Evolutionary conservation across 2,113 vertebrate species (phyloP), one percentile per base, ranked within the genome.

Genomic region (Neolamprologus ventralis): DNA sequence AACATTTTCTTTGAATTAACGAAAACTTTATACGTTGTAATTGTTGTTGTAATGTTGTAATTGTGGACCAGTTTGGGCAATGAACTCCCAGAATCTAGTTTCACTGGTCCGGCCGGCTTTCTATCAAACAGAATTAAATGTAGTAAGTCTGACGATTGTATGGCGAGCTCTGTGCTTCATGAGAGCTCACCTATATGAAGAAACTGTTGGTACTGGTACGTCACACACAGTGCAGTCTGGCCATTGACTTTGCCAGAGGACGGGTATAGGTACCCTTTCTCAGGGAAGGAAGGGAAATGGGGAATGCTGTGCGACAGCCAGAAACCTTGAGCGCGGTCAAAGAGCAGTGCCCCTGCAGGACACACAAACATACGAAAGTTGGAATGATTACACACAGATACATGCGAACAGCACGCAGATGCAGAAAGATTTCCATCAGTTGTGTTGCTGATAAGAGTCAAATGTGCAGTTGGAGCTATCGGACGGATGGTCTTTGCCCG

Each of bases 241-340:
- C 97, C 98, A 0, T 97, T 96, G 83, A 88, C 85, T 94, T 95
- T 96, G 26, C 97, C 98, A 12, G 96, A 95, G 49, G 93, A 80
- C 21, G 98, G 98, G 93, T 98, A 99, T 19, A 87, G 86, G 85
- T 97, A 99, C 82, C 96, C 97, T 26, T 93, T 95, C 93, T 98
- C 96, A 12, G 97, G 97, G 90, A 94, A 81, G 3, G 97, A 97
- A 45, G 98, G 97, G 93, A 99, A 99, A 86, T 94, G 94, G 14
- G 98, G 98, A 84, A 99, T 95, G 5, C 97, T 98, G 96, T 98
- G 98, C 65, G 96, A 97, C 73, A 98, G 71, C 98, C 98, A 99
- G 94, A 99, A 98, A 80, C 98, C 98, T 93, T 98, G 97, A 68
- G 92, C 91, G 91, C 85, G 95, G 93, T 98, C 97, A 95, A 98